These are phyloP conservation scores for Bufo bufo DNA, from an alignment of 2,113 vertebrate species.

Conservation along the genomic window DNA sequence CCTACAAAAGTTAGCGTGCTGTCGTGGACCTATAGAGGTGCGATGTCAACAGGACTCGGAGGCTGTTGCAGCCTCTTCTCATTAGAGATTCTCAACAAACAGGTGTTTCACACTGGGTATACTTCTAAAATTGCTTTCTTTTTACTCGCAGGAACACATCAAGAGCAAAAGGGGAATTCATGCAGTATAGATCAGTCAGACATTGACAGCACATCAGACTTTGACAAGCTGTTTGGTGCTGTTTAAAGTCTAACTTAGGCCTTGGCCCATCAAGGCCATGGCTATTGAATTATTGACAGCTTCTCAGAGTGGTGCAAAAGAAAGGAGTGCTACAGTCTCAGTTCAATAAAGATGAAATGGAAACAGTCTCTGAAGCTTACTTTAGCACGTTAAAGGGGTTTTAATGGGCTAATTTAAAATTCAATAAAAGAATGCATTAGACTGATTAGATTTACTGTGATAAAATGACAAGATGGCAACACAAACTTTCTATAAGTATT, in stretches of 20 bases:
- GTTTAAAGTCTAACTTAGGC: conserved; percentile 78
- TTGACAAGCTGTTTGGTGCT: conserved; percentile 79
- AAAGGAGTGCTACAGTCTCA: conserved; percentile 69
- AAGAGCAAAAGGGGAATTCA: conserved; percentile 72
- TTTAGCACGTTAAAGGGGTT: conserved; percentile 79
- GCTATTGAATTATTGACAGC: conserved; percentile 87
- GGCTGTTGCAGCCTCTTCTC: conserved; percentile 48
- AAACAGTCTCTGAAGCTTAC: conserved; percentile 79
- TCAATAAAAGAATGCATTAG: conserved; percentile 77
- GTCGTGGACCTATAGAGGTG: neutral
- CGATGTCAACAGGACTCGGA: conserved; percentile 43
- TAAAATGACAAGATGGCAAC: conserved; percentile 67
- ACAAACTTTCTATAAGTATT: conserved; percentile 25
- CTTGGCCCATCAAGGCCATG: conserved; percentile 77
- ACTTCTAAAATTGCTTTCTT: conserved; percentile 75
- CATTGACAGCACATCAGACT: conserved; percentile 78
- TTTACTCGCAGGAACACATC: conserved; percentile 76
- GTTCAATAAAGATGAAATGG: conserved; percentile 83
- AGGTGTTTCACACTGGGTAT: conserved; percentile 69
- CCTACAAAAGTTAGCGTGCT: neutral
- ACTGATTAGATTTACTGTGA: conserved; percentile 73
- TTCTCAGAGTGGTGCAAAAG: conserved; percentile 71
- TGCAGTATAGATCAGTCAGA: conserved; percentile 81
- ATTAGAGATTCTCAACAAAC: conserved; percentile 73
- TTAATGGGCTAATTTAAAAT: conserved; percentile 85